A percentile compares a stretch with the other conserved stretches of the same genome.
These are phyloP conservation scores for Psammodynastes pulverulentus DNA, from an alignment of 2,113 vertebrate genomes.

Conservation along the genomic window DNA sequence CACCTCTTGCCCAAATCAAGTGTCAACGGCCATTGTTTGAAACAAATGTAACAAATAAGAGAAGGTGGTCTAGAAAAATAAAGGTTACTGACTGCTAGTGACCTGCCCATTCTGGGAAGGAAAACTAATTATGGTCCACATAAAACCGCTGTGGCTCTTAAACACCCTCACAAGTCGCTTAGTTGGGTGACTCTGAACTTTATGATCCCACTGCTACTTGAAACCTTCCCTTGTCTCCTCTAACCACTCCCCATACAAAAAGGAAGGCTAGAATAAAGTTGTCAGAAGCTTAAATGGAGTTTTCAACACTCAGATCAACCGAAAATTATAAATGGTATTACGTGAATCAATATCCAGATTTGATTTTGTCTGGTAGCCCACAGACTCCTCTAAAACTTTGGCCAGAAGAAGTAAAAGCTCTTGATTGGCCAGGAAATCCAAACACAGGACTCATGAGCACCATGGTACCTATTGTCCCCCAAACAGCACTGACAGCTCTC, in stretches of 20 bases:
- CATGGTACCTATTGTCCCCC: not conserved
- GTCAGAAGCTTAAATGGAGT: not conserved
- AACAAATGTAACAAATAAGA: not conserved
- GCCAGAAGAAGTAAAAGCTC: not conserved
- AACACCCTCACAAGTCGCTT: not conserved
- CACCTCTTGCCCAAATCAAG: not conserved
- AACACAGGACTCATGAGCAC: not conserved
- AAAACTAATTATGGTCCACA: not conserved
- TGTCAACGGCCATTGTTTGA: not conserved
- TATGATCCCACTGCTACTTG: not conserved
- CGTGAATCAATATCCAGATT: not conserved
- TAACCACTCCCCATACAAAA: not conserved
- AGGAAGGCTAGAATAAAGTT: not conserved
- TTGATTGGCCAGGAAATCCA: not conserved
- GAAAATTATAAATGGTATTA: not conserved
- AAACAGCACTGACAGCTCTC: not conserved
- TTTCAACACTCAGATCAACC: not conserved
- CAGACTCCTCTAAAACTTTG: not conserved
- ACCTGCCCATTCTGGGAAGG: not conserved
- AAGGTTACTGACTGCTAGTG: not conserved
- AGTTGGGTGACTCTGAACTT: not conserved
- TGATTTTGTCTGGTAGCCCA: not conserved
- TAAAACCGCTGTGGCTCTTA: not conserved
- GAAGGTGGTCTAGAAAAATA: not conserved
- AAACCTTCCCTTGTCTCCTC: not conserved